Percentiles rank a stretch among this genome's conserved stretches.
phyloP scores from a whole-genome alignment of 2,113 vertebrate genomes.

The Rutilus rutilus region DNA sequence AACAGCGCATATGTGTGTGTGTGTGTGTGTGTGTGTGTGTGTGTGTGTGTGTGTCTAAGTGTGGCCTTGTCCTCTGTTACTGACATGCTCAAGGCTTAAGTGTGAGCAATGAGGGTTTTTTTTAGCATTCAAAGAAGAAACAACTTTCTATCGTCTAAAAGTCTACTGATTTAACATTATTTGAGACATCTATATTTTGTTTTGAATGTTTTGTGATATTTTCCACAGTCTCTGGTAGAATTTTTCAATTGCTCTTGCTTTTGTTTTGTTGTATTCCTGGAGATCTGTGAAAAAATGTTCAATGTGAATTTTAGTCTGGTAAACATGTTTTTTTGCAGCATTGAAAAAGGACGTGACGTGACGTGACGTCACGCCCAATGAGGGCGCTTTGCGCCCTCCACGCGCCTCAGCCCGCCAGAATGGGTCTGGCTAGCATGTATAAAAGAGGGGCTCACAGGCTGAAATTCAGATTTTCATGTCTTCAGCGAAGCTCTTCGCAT shows the following conservation, averaged over 20 bases:
- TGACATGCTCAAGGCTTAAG: slow-evolving; percentile 49
- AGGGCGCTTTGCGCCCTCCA: too few species aligned
- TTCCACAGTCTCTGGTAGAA: not conserved
- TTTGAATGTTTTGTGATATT: not conserved
- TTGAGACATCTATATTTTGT: not conserved
- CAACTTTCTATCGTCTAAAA: not conserved
- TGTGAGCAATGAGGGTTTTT: slow-evolving; percentile 40
- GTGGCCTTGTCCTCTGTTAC: slow-evolving; percentile 49
- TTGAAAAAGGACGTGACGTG: too few species aligned
- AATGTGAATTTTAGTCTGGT: too few species aligned
- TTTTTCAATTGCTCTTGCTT: not conserved
- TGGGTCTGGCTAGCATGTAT: too few species aligned
- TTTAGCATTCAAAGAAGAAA: slow-evolving; percentile 5
- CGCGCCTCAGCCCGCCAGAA: too few species aligned
- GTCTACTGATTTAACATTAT: not conserved
- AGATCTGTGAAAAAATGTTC: not conserved
- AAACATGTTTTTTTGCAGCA: too few species aligned
- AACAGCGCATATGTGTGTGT: not conserved
- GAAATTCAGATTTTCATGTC: too few species aligned
- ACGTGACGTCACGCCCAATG: too few species aligned
- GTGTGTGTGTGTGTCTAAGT: not conserved
- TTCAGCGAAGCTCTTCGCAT: too few species aligned
- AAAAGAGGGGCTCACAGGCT: too few species aligned
- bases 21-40: not conserved
- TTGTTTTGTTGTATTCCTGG: not conserved